Percentiles rank a stretch among this genome's conserved stretches.
Conservation (phyloP, 2,888 invertebrate genomes). For the Cheilosia grossa region DNA sequence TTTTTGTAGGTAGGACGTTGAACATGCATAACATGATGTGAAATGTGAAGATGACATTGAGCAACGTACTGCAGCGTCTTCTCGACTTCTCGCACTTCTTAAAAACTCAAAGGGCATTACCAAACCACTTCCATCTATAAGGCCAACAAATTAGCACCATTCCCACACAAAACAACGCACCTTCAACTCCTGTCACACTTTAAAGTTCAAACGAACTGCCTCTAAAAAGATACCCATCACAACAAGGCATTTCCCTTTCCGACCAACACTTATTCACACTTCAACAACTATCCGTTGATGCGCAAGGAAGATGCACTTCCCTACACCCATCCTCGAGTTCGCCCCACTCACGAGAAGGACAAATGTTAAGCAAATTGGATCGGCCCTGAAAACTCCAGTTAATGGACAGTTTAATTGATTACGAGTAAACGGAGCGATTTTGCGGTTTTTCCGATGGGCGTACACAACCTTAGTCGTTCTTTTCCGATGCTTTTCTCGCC, state of each 20-base stretch:
- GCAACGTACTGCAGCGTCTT: no score
- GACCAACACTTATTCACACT: conserved; percentile 17
- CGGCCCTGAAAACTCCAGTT: conserved; percentile 62
- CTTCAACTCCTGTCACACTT: neutral
- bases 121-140: no score
- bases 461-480: conserved; percentile 45
- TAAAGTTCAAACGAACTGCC: neutral
- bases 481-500: conserved; percentile 28
- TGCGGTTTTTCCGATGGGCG: conserved; percentile 49
- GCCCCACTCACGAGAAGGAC: conserved; percentile 14
- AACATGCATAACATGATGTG: no score
- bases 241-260: neutral
- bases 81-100: no score
- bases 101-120: no score
- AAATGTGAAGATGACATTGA: no score
- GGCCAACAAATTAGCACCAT: no score
- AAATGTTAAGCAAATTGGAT: conserved; percentile 72
- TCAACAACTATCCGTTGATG: conserved; percentile 29
- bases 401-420: conserved; percentile 74
- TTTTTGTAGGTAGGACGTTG: no score
- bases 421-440: conserved; percentile 58
- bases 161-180: no score
- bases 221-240: neutral
- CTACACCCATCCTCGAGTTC: neutral
- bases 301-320: conserved; percentile 19